phyloP scores from a whole-genome alignment of 2,888 invertebrate genomes.

The Cartodere bifasciata region DNA sequence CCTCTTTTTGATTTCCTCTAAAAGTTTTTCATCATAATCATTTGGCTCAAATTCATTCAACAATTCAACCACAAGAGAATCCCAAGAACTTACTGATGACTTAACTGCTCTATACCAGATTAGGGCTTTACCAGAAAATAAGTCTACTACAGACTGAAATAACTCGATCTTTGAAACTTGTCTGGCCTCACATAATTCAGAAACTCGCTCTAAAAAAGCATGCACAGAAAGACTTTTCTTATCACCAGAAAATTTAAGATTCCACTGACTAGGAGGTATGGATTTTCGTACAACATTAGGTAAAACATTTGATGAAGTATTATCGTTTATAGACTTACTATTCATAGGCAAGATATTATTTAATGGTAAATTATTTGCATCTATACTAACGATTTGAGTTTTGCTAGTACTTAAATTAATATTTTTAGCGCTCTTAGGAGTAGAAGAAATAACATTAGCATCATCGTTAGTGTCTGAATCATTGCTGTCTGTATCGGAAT shows the following conservation, averaged over 20 bases:
- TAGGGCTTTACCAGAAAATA: conserved; percentile 9
- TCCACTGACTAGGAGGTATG: conserved; percentile 3
- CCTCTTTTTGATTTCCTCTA: conserved; percentile 20
- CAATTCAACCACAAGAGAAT: conserved; percentile 3
- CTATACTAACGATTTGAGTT: no score
- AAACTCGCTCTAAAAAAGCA: conserved; percentile 9
- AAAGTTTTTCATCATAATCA: conserved; percentile 8
- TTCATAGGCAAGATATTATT: no score
- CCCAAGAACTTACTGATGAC: conserved; percentile 2
- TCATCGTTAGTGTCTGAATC: no score
- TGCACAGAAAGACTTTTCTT: conserved; percentile 7
- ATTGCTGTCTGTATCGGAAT: no score
- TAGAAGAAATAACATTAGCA: no score
- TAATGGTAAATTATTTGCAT: no score
- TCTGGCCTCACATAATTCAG: conserved; percentile 7
- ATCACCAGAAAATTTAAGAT: conserved; percentile 5
- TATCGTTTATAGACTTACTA: no score
- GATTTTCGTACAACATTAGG: no score
- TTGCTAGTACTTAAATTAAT: no score
- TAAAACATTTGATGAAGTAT: no score
- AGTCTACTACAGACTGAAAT: conserved; percentile 5
- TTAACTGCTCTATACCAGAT: conserved; percentile 9
- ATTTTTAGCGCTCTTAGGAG: no score
- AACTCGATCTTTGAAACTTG: conserved; percentile 6
- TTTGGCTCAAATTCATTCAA: conserved; percentile 4